Percentiles rank a stretch among this genome's conserved stretches.
phyloP scores from a whole-genome alignment of 2,797 vertebrate genomes.

The Hephaestus fuliginosus region DNA sequence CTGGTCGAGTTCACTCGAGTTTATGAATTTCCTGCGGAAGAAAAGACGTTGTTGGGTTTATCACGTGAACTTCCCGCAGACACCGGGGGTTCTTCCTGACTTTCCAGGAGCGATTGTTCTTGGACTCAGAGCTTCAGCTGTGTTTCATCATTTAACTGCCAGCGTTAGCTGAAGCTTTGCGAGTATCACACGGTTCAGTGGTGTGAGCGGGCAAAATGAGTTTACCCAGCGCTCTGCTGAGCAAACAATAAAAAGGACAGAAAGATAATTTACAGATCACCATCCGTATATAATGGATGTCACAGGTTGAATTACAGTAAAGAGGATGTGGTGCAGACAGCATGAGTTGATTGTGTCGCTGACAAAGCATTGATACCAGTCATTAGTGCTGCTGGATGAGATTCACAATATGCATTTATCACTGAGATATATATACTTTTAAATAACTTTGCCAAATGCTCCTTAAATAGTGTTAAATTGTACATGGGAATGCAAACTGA shows the following conservation, averaged over 20 bases:
- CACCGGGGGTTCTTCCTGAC: conserved; percentile 52
- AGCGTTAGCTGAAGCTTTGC: conserved; percentile 14
- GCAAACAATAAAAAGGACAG: conserved; percentile 43
- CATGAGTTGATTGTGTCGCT: not conserved
- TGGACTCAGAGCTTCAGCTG: not conserved
- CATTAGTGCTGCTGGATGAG: not conserved
- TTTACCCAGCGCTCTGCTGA: conserved; percentile 35
- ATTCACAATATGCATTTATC: not conserved
- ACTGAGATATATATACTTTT: not conserved
- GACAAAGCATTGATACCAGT: not conserved
- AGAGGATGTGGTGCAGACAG: not conserved
- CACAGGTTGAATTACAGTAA: no score
- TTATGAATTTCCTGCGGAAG: conserved; percentile 45
- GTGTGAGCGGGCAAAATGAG: conserved; percentile 26
- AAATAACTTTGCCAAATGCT: not conserved
- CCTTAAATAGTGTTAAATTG: not conserved
- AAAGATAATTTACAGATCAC: conserved; percentile 37
- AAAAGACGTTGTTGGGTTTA: conserved; percentile 51
- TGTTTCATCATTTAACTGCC: not conserved
- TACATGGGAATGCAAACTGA: not conserved
- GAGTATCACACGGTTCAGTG: conserved; percentile 36
- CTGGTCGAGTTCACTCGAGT: conserved; percentile 17
- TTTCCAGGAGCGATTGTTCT: conserved; percentile 50
- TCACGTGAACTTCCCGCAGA: conserved; percentile 56
- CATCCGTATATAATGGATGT: conserved; percentile 41